Conservation (phyloP, 1,140 invertebrate species). For the Sarcophaga peregrina region DNA sequence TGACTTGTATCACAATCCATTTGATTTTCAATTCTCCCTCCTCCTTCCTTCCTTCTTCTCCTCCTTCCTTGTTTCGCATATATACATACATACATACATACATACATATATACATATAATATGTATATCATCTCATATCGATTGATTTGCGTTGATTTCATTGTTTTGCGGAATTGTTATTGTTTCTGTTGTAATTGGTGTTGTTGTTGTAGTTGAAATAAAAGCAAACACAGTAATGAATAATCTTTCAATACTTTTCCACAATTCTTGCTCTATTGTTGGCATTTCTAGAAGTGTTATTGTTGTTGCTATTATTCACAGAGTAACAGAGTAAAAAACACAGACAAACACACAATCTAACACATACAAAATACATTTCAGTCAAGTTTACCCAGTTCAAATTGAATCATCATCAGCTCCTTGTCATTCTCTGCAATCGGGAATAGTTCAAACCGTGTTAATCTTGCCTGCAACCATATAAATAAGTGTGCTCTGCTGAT, state of each 20-base stretch:
- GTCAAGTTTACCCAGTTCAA: too few species aligned
- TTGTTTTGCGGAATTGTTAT: slow-evolving; percentile 27
- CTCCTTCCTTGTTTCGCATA: slow-evolving; percentile 21
- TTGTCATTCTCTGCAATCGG: too few species aligned
- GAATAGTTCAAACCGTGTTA: too few species aligned
- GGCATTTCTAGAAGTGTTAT: not conserved
- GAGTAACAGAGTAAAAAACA: too few species aligned
- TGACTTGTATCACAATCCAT: not conserved
- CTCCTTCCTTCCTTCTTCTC: slow-evolving; percentile 17
- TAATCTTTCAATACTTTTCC: slow-evolving; percentile 20
- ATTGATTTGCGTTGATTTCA: slow-evolving; percentile 35
- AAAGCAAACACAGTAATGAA: slow-evolving; percentile 13
- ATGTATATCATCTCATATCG: not conserved
- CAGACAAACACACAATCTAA: too few species aligned
- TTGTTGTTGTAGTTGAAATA: slow-evolving; percentile 45
- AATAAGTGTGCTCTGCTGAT: too few species aligned
- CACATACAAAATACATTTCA: too few species aligned
- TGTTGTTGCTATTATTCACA: not conserved
- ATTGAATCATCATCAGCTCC: too few species aligned
- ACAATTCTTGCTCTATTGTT: slow-evolving; percentile 15
- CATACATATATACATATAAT: too few species aligned
- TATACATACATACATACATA: too few species aligned
- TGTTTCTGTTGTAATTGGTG: slow-evolving; percentile 37
- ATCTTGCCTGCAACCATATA: too few species aligned
- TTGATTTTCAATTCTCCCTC: not conserved